Conservation (phyloP, 2,888 invertebrate genomes). For the Trypoxylon attenuatum region DNA sequence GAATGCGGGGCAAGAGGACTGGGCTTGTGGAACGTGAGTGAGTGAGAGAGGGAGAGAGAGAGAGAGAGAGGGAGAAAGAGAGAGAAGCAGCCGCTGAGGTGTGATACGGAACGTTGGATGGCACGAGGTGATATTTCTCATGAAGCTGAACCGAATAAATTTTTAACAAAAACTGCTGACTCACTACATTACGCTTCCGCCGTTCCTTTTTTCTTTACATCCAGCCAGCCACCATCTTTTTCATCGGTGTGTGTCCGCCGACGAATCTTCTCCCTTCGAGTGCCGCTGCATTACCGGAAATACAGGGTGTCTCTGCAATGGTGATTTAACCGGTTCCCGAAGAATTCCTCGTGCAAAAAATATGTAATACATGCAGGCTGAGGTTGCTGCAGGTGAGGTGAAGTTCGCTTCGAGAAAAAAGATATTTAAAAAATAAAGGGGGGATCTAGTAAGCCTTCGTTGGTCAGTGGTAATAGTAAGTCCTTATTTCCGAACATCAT, state of each 20-base stretch:
- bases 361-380: no score
- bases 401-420: no score
- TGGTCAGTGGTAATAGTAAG: no score
- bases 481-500: no score
- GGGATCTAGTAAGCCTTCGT: no score
- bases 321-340: no score
- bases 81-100: conserved; percentile 47
- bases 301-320: no score
- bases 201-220: conserved; percentile 34
- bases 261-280: conserved; percentile 22
- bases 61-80: background rate
- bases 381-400: no score
- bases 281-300: conserved; percentile 18
- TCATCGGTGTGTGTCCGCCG: conserved; percentile 27
- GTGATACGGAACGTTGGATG: conserved; percentile 50
- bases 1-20: conserved; percentile 12
- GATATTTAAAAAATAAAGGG: no score
- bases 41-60: conserved; percentile 3
- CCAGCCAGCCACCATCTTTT: conserved; percentile 39
- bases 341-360: no score
- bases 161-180: conserved; percentile 66
- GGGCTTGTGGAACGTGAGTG: conserved; percentile 29
- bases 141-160: conserved; percentile 62
- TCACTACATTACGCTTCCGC: conserved; percentile 52
- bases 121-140: conserved; percentile 57